These are phyloP conservation scores for Hemicentrotus pulcherrimus DNA, from an alignment of 35 echinoderm and acorn worm species.

Conservation along the genomic window DNA sequence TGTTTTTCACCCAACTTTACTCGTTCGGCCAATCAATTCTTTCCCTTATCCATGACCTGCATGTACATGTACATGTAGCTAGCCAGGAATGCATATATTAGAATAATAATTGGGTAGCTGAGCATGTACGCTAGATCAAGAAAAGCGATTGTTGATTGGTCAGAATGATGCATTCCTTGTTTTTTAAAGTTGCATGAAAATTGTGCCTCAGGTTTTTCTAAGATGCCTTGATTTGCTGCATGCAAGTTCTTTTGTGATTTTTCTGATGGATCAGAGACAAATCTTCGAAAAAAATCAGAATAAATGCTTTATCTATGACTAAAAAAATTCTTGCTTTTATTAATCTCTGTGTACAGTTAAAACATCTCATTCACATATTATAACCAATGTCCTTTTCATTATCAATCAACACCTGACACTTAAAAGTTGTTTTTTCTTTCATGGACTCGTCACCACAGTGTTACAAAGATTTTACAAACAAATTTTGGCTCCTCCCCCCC, in stretches of 20 bases:
- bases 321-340: neutral
- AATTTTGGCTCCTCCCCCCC: no score
- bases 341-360: neutral
- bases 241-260: conserved; percentile 7
- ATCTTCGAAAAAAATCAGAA: neutral
- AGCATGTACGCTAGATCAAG: neutral
- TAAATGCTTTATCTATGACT: conserved; percentile 5
- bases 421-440: no score
- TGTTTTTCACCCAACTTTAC: neutral
- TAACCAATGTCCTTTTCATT: no score
- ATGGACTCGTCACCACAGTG: no score
- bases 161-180: neutral
- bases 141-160: neutral
- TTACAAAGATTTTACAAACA: no score
- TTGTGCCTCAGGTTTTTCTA: neutral
- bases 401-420: no score
- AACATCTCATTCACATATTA: neutral
- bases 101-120: neutral
- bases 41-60: neutral
- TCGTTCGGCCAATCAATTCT: neutral
- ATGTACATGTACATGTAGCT: neutral
- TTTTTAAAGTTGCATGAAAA: neutral
- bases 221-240: neutral
- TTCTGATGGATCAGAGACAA: neutral
- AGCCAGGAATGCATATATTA: neutral